Evolutionary conservation across 2,113 vertebrate genomes (phyloP).

Genomic region (Electrona antarctica): DNA sequence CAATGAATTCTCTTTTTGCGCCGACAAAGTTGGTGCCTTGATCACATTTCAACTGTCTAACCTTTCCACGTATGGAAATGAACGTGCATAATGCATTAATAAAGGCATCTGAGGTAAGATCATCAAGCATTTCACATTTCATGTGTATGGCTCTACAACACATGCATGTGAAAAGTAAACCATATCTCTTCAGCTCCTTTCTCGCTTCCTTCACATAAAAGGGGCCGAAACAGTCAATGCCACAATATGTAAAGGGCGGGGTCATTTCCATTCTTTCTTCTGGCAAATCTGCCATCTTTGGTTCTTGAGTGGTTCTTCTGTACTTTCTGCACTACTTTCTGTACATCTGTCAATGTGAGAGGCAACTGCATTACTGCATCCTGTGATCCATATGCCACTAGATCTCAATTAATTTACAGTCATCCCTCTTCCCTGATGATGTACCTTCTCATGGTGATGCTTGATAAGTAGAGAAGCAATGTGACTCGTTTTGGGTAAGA

Average conservation of each 20-base stretch:
- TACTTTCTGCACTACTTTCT: conserved; percentile 10
- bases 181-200: background rate
- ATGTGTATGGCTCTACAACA: background rate
- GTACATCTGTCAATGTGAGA: conserved; percentile 27
- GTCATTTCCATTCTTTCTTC: conserved; percentile 15
- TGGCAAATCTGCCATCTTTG: conserved; percentile 12
- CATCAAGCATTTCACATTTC: conserved; percentile 1
- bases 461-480: conserved; percentile 25
- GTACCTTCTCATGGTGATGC: conserved; percentile 24
- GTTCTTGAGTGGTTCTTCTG: conserved; percentile 23
- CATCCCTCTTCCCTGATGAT: conserved; percentile 24
- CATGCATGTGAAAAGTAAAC: background rate
- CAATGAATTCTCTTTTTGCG: background rate
- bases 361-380: conserved; percentile 18
- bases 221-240: conserved; percentile 11
- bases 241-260: conserved; percentile 5
- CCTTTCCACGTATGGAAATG: background rate
- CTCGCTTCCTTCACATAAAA: conserved; percentile 8
- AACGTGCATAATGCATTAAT: background rate
- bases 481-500: conserved; percentile 23
- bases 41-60: background rate
- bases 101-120: background rate
- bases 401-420: conserved; percentile 27
- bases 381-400: conserved; percentile 21
- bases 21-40: conserved; percentile 9